Percentiles rank a stretch among this genome's conserved stretches.
These are phyloP conservation scores for Itoplectis maculator DNA, from an alignment of 2,888 invertebrate species.

Conservation along the genomic window DNA sequence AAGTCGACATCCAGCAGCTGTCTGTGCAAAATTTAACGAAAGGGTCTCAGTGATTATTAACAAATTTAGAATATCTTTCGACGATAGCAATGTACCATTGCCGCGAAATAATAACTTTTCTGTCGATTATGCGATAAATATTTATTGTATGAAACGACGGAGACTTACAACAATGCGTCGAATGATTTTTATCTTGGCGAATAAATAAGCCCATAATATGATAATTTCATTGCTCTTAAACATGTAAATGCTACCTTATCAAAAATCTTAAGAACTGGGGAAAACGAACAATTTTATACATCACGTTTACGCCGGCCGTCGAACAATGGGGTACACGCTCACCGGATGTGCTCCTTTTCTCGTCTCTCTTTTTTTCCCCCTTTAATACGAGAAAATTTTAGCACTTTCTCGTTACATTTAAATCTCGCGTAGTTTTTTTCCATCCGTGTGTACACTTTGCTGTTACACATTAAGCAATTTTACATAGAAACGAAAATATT, in stretches of 20 bases:
- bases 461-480: conserved; percentile 51
- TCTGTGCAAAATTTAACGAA: no score
- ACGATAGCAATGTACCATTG: no score
- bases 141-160: no score
- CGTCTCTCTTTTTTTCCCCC: conserved; percentile 33
- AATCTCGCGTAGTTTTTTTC: conserved; percentile 38
- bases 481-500: conserved; percentile 40
- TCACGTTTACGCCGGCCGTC: conserved; percentile 66
- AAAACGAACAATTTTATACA: conserved; percentile 79
- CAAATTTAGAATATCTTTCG: no score
- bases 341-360: conserved; percentile 64
- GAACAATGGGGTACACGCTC: conserved; percentile 69
- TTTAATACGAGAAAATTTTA: conserved; percentile 38
- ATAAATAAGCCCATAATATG: conserved; percentile 65
- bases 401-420: conserved; percentile 35
- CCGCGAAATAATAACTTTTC: no score
- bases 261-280: conserved; percentile 74
- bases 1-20: no score
- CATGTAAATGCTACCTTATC: conserved; percentile 64
- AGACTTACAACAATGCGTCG: no score
- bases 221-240: conserved; percentile 66
- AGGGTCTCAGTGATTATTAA: no score
- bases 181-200: conserved; percentile 49
- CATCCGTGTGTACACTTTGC: conserved; percentile 39
- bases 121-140: no score